Percentiles rank a stretch among this genome's conserved stretches.
Conservation (phyloP, 2,113 vertebrate genomes). For the Anseranas semipalmata region DNA sequence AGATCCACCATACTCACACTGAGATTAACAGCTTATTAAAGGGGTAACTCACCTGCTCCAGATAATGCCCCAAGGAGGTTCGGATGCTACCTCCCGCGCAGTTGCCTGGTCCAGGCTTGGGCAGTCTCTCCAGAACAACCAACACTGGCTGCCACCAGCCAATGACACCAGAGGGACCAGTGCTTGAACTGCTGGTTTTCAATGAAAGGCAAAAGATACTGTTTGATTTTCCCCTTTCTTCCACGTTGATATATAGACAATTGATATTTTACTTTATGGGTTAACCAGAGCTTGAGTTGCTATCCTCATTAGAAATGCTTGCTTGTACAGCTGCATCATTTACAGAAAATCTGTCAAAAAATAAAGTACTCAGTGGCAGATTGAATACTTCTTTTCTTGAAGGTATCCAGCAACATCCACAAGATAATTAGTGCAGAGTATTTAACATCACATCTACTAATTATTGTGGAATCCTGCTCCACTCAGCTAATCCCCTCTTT, state of each 20-base stretch:
- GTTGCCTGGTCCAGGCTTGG: not conserved
- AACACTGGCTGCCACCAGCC: not conserved
- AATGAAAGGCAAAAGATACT: not conserved
- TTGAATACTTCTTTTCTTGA: not conserved
- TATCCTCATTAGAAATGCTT: not conserved
- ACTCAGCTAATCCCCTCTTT: constrained; percentile 16
- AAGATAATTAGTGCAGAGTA: constrained; percentile 4
- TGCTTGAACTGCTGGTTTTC: not conserved
- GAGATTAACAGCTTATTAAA: accelerated
- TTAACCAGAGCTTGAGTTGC: not conserved
- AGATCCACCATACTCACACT: not conserved
- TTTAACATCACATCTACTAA: constrained; percentile 18
- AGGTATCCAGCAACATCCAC: not conserved
- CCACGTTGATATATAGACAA: not conserved
- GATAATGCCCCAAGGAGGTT: accelerated
- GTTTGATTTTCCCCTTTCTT: not conserved
- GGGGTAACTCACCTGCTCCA: too few species aligned
- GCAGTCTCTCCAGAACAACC: not conserved
- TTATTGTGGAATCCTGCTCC: constrained; percentile 36
- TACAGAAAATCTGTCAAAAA: not conserved
- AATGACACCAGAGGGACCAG: not conserved
- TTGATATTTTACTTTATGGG: not conserved
- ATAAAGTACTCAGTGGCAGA: not conserved
- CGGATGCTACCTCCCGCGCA: not conserved
- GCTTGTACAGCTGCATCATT: not conserved